Conservation (phyloP, 2,113 vertebrate species). For the Mus pahari region DNA sequence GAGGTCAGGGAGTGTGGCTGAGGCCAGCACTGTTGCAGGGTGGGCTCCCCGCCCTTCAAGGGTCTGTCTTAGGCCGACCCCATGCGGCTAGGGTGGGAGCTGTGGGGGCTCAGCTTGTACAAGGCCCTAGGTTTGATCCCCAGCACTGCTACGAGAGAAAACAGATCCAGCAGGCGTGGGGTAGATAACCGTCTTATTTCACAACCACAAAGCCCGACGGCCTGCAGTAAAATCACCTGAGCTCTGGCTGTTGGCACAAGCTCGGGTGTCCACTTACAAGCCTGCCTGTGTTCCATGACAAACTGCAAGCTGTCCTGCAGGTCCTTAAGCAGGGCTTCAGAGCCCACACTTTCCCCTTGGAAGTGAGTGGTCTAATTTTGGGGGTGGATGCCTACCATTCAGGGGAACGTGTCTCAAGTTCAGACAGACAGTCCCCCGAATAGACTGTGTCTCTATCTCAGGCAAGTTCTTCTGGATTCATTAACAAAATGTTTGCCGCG, state of each 20-base stretch:
- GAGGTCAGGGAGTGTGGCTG: neutral
- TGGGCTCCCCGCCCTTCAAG: neutral
- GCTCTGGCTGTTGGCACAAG: neutral
- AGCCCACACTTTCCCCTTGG: neutral
- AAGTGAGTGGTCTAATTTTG: neutral
- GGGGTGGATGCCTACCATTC: neutral
- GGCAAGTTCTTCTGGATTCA: neutral
- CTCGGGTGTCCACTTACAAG: neutral
- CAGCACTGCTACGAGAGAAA: neutral
- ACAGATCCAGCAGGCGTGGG: too few relatives aligned
- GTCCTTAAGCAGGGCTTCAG: neutral
- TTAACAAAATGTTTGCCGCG: neutral
- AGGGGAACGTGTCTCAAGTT: rapidly evolving
- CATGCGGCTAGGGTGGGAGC: too few relatives aligned
- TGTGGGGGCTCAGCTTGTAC: neutral
- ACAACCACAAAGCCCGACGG: neutral
- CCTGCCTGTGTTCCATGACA: neutral
- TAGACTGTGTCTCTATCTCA: neutral
- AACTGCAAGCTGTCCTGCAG: neutral
- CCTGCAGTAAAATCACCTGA: neutral
- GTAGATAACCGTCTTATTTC: neutral
- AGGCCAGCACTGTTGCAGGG: neutral
- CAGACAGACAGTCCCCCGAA: neutral
- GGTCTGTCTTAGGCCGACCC: neutral
- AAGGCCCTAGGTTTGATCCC: neutral